Evolutionary conservation across 1,140 invertebrate species (phyloP).

Genomic region (Lepidurus arcticus): DNA sequence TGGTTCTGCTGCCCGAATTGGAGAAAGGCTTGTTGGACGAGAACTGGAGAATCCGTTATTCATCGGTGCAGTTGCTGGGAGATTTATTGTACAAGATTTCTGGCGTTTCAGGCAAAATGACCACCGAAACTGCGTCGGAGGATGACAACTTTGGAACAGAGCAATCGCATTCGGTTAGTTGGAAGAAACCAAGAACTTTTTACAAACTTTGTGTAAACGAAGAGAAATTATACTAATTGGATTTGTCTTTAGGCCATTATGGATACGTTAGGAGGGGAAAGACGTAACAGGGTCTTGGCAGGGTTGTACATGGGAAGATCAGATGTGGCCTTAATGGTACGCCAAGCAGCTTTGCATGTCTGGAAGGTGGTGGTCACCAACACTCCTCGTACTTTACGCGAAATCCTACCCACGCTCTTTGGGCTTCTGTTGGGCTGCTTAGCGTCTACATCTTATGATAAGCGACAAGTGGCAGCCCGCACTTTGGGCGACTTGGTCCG

Average conservation of each 20-base stretch:
- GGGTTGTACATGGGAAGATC: slow-evolving; percentile 96
- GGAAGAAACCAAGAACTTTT: too few species aligned
- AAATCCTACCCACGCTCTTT: slow-evolving; percentile 94
- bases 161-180: slow-evolving; percentile 66
- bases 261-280: slow-evolving; percentile 73
- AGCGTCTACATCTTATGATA: slow-evolving; percentile 91
- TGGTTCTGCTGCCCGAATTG: slow-evolving; percentile 84
- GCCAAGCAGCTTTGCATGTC: slow-evolving; percentile 93
- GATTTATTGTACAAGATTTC: slow-evolving; percentile 95
- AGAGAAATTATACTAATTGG: not conserved
- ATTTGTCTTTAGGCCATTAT: slow-evolving; percentile 66
- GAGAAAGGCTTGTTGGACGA: slow-evolving; percentile 92
- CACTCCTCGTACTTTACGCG: slow-evolving; percentile 89
- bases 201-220: too few species aligned
- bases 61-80: slow-evolving; percentile 92
- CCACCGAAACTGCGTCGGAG: slow-evolving; percentile 93
- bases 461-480: slow-evolving; percentile 83
- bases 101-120: slow-evolving; percentile 97
- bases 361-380: slow-evolving; percentile 97
- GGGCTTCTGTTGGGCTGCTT: slow-evolving; percentile 83
- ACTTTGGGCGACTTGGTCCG: slow-evolving; percentile 95
- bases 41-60: slow-evolving; percentile 96
- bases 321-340: slow-evolving; percentile 92
- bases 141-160: slow-evolving; percentile 99
- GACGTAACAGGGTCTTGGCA: slow-evolving; percentile 86